Evolutionary conservation across 2,888 invertebrate genomes (phyloP).

Genomic region (Neocrepidodera transversa): DNA sequence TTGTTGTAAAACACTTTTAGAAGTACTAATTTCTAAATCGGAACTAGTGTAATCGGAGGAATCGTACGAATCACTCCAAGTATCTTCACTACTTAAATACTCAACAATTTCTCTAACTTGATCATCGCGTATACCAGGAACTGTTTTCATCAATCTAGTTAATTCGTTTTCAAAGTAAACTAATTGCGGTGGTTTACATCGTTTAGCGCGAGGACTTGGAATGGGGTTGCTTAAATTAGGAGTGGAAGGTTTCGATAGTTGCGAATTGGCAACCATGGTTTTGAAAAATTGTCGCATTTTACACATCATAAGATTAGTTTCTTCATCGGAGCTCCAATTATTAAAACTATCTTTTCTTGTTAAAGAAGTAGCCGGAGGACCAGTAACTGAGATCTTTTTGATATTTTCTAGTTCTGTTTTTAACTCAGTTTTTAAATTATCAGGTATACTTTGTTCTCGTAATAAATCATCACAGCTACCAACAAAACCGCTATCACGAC

Average conservation of each 20-base stretch:
- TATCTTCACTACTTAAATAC: slow-evolving; percentile 90
- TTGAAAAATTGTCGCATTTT: slow-evolving; percentile 93
- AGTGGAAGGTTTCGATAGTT: slow-evolving; percentile 63
- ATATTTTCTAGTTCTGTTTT: slow-evolving; percentile 66
- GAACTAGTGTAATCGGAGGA: slow-evolving; percentile 92
- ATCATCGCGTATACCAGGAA: slow-evolving; percentile 88
- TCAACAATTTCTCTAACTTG: slow-evolving; percentile 92
- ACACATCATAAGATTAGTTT: slow-evolving; percentile 94
- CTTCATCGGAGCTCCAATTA: slow-evolving; percentile 93
- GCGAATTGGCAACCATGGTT: slow-evolving; percentile 78
- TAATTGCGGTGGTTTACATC: slow-evolving; percentile 83
- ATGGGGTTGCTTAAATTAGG: slow-evolving; percentile 60
- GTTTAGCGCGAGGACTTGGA: slow-evolving; percentile 67
- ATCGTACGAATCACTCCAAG: slow-evolving; percentile 93
- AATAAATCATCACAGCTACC: slow-evolving; percentile 87
- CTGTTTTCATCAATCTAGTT: slow-evolving; percentile 90
- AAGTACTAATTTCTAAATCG: slow-evolving; percentile 77
- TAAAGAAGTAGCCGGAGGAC: slow-evolving; percentile 67
- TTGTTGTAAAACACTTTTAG: slow-evolving; percentile 76
- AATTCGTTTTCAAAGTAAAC: slow-evolving; percentile 90
- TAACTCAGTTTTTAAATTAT: slow-evolving; percentile 50
- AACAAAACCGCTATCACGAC: slow-evolving; percentile 87
- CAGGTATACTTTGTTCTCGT: slow-evolving; percentile 65
- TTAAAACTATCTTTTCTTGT: slow-evolving; percentile 90
- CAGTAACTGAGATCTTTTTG: slow-evolving; percentile 47